A percentile compares a stretch with the other conserved stretches of the same genome.
Evolutionary conservation across 2,113 vertebrate genomes (phyloP).

Genomic region (Pteronura brasiliensis): DNA sequence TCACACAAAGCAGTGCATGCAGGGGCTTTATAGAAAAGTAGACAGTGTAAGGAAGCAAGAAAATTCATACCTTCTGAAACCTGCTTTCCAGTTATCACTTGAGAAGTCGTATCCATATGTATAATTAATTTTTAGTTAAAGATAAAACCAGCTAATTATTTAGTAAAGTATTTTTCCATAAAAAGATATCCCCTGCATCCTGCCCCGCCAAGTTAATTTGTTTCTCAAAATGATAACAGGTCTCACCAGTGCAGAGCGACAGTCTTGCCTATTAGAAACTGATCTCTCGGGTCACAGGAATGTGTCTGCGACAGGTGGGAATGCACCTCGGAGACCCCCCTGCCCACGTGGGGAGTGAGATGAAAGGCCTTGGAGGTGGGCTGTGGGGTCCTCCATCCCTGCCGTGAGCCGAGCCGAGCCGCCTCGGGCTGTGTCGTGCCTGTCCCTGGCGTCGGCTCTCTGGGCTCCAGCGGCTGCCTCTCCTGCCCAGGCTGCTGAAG

Average conservation of each 20-base stretch:
- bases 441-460: too few relatives aligned
- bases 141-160: background rate
- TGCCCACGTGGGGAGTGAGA: rapidly evolving
- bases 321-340: background rate
- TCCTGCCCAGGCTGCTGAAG: too few relatives aligned
- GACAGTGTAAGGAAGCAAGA: background rate
- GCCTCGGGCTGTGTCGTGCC: too few relatives aligned
- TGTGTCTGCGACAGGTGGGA: background rate
- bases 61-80: background rate
- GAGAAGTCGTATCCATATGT: background rate
- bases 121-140: background rate
- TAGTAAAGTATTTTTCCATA: background rate
- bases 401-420: rapidly evolving
- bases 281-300: background rate
- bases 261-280: too few relatives aligned
- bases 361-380: background rate
- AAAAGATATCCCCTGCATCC: background rate
- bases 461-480: background rate
- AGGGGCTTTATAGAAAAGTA: background rate
- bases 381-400: rapidly evolving
- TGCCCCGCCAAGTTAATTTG: background rate
- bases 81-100: background rate
- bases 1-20: background rate
- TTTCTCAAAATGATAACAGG: background rate
- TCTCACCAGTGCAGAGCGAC: background rate